Evolutionary conservation across 2,797 vertebrate genomes (phyloP).

Genomic region (Lithobates pipiens): DNA sequence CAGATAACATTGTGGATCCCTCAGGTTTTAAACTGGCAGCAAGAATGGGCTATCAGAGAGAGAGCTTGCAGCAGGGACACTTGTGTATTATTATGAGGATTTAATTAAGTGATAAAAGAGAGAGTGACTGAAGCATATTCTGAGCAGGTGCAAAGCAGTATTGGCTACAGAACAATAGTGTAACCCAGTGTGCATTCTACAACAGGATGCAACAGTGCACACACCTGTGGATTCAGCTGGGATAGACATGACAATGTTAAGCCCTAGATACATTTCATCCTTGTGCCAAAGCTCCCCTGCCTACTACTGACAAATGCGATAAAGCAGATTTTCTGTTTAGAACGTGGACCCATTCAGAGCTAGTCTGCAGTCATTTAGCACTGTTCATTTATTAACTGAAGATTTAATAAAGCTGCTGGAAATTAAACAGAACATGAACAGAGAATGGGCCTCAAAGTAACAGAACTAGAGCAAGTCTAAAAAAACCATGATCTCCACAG

Average conservation of each 20-base stretch:
- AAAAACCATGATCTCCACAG: not conserved
- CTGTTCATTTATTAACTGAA: conserved; percentile 18
- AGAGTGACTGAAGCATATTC: conserved; percentile 47
- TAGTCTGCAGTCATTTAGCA: conserved; percentile 5
- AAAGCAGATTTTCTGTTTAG: conserved; percentile 33
- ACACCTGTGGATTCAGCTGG: conserved; percentile 47
- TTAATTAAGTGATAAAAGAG: conserved; percentile 60
- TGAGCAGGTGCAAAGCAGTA: conserved; percentile 46
- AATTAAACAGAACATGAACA: not conserved
- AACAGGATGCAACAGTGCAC: conserved; percentile 30
- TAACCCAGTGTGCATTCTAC: conserved; percentile 25
- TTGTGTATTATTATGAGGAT: conserved; percentile 58
- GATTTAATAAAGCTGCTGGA: conserved; percentile 13
- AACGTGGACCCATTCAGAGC: not conserved
- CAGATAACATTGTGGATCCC: conserved; percentile 55
- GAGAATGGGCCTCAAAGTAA: not conserved
- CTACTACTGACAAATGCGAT: conserved; percentile 19
- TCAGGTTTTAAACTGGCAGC: conserved; percentile 38
- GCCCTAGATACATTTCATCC: conserved; percentile 8
- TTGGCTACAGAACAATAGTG: conserved; percentile 32
- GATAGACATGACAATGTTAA: conserved; percentile 11
- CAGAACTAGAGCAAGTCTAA: not conserved
- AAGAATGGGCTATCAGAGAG: conserved; percentile 38
- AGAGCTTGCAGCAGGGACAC: conserved; percentile 47
- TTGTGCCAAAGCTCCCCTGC: conserved; percentile 10